phyloP scores from a whole-genome alignment of 2,797 vertebrate genomes.

The Hyperoplus lanceolatus region DNA sequence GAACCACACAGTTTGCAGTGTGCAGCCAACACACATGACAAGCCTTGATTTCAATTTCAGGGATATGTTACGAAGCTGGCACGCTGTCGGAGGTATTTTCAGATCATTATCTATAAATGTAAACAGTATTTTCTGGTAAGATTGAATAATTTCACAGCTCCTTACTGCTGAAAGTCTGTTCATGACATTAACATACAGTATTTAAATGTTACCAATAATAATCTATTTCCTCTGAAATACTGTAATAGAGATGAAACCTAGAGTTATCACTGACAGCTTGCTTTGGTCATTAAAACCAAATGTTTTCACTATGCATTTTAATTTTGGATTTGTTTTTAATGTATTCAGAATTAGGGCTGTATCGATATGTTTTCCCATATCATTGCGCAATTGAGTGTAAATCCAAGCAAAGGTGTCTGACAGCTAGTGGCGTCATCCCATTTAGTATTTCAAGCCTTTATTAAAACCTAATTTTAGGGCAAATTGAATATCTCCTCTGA shows the following conservation, averaged over 20 bases:
- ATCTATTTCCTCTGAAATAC: background rate
- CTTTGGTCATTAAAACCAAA: background rate
- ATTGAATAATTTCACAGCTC: slow-evolving; percentile 11
- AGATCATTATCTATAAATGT: background rate
- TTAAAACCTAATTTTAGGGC: slow-evolving; percentile 32
- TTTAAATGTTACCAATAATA: slow-evolving; percentile 3
- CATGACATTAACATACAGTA: background rate
- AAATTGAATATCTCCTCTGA: slow-evolving; percentile 36
- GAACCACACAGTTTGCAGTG: background rate
- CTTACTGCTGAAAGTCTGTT: slow-evolving; percentile 1
- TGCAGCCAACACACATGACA: background rate
- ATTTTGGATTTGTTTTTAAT: background rate
- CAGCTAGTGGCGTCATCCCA: slow-evolving; percentile 45
- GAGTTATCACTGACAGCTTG: slow-evolving; percentile 4
- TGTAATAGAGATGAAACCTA: background rate
- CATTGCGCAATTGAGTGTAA: slow-evolving; percentile 32
- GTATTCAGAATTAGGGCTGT: slow-evolving; percentile 3
- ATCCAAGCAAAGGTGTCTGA: slow-evolving; percentile 24
- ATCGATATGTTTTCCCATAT: slow-evolving; percentile 14
- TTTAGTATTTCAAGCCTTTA: slow-evolving; percentile 28
- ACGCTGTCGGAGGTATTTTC: background rate
- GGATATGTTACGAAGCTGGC: background rate
- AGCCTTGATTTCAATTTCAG: background rate
- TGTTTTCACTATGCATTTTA: background rate
- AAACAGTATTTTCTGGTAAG: background rate